Evolutionary conservation across 2,888 invertebrate species (phyloP).

Genomic region (Napeogenes sylphis): DNA sequence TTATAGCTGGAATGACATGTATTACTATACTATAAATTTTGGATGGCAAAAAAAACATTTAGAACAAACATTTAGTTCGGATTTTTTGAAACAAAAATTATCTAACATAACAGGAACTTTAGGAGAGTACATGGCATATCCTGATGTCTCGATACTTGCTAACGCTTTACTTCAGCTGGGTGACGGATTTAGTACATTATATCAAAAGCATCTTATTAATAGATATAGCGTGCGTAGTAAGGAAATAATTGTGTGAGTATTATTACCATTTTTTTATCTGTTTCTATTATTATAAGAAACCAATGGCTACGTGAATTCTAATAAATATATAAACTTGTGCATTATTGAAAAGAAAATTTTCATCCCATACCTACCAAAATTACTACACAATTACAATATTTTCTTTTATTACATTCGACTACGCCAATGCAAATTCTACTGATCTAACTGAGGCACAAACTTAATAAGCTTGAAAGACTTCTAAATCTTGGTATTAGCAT

Average conservation of each 20-base stretch:
- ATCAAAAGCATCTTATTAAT: constrained; percentile 7
- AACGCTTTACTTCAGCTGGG: constrained; percentile 24
- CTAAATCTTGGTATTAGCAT: no score
- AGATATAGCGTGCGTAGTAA: constrained; percentile 15
- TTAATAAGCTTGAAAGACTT: no score
- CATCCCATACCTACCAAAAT: no score
- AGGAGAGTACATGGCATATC: constrained; percentile 7
- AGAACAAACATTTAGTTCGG: constrained; percentile 9
- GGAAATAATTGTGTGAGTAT: constrained; percentile 12
- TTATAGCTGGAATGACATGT: constrained; percentile 10
- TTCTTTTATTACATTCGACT: no score
- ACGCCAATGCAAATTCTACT: no score
- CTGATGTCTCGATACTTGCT: constrained; percentile 13
- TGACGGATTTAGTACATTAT: constrained; percentile 16
- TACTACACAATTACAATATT: no score
- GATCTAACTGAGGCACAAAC: no score
- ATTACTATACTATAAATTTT: constrained; percentile 37
- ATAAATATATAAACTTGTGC: no score
- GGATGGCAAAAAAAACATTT: constrained; percentile 24
- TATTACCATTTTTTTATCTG: not conserved
- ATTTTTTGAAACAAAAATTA: not conserved
- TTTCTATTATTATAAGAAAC: no score
- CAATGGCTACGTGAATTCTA: no score
- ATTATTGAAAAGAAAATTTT: no score
- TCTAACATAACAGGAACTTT: not conserved